phyloP scores from a whole-genome alignment of 2,888 invertebrate species.

The Nomada ferruginata region DNA sequence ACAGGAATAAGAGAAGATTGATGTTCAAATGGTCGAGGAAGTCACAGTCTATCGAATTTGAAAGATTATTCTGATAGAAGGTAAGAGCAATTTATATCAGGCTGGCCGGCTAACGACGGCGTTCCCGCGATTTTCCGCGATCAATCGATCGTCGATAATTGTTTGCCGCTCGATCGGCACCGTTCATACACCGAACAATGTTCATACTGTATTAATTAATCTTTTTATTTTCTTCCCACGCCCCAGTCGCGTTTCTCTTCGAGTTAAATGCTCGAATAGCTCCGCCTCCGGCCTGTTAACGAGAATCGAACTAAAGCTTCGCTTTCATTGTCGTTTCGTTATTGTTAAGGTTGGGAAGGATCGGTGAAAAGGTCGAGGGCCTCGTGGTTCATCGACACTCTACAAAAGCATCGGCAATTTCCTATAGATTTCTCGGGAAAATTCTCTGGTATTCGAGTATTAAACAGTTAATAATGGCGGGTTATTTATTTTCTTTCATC shows the following conservation, averaged over 20 bases:
- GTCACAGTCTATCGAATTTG: slow-evolving; percentile 28
- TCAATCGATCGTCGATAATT: slow-evolving; percentile 60
- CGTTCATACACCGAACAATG: slow-evolving; percentile 36
- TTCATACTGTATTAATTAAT: slow-evolving; percentile 17
- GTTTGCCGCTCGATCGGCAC: slow-evolving; percentile 51
- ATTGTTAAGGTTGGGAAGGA: slow-evolving; percentile 2
- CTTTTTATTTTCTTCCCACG: slow-evolving; percentile 18
- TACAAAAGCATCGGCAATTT: neutral
- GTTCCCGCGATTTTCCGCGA: slow-evolving; percentile 38
- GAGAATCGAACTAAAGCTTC: slow-evolving; percentile 52
- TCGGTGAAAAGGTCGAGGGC: slow-evolving; percentile 29
- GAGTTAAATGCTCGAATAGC: slow-evolving; percentile 46
- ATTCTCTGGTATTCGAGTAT: neutral
- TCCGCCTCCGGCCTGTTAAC: slow-evolving; percentile 42
- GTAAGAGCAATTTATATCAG: slow-evolving; percentile 35
- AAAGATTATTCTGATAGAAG: slow-evolving; percentile 18
- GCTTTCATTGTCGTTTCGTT: slow-evolving; percentile 41
- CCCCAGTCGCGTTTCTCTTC: slow-evolving; percentile 26
- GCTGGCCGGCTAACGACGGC: slow-evolving; percentile 10
- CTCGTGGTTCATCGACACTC: slow-evolving; percentile 8
- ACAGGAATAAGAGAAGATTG: neutral
- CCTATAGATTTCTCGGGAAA: neutral
- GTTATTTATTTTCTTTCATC: too few species aligned
- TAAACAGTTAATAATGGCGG: too few species aligned
- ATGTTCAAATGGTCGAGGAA: slow-evolving; percentile 1